These are phyloP conservation scores for Dorcus hopei DNA, from an alignment of 2,888 invertebrate genomes.

Conservation along the genomic window DNA sequence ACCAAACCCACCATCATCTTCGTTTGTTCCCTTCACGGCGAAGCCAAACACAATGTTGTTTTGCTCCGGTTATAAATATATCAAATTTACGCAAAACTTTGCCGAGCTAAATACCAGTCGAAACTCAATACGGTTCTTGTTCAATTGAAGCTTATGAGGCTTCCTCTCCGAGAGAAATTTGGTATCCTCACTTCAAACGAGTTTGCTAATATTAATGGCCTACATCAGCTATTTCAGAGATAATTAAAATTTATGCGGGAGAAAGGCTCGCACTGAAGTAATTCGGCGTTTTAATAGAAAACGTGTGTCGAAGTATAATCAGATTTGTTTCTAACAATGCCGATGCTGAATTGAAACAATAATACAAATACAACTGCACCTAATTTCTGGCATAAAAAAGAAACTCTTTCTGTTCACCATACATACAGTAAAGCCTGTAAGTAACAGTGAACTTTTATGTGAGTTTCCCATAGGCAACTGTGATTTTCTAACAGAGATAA, in stretches of 20 bases:
- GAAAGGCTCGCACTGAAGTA: constrained; percentile 6
- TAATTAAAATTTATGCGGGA: constrained; percentile 10
- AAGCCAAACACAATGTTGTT: too few species aligned
- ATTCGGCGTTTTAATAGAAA: constrained; percentile 6
- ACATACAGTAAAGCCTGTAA: too few species aligned
- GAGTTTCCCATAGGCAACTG: background rate
- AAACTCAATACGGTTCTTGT: constrained; percentile 11
- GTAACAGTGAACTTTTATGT: background rate
- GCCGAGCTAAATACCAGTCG: constrained; percentile 4
- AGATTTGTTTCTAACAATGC: background rate
- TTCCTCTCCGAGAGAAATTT: constrained; percentile 13
- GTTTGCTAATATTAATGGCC: constrained; percentile 16
- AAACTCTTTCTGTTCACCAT: background rate
- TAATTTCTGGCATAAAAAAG: too few species aligned
- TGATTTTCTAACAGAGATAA: background rate
- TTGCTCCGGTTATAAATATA: too few species aligned
- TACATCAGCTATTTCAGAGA: constrained; percentile 12
- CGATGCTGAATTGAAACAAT: background rate
- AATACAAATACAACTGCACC: too few species aligned
- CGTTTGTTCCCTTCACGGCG: too few species aligned
- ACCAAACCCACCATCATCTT: too few species aligned
- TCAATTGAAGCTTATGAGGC: constrained; percentile 14
- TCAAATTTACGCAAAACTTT: background rate
- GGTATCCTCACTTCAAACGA: constrained; percentile 15
- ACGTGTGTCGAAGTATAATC: background rate